A percentile compares a stretch with the other conserved stretches of the same genome.
Evolutionary conservation across 2,113 vertebrate genomes (phyloP).

Genomic region (Microtus oregoni): DNA sequence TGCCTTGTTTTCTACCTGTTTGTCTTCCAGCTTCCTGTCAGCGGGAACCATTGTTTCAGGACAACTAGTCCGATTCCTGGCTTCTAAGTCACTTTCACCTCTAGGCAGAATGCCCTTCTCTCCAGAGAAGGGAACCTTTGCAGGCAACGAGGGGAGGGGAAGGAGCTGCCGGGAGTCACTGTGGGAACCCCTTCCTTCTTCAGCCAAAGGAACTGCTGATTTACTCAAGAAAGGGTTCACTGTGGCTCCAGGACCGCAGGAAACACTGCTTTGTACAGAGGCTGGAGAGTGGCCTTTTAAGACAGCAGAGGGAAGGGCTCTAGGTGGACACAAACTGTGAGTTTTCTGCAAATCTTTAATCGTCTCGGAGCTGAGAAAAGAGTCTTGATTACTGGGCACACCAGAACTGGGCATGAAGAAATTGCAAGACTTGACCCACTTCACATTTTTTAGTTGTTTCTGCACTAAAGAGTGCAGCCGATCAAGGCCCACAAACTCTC

Average conservation of each 20-base stretch:
- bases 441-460: conserved; percentile 61
- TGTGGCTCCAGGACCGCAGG: conserved; percentile 2
- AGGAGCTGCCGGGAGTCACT: conserved; percentile 3
- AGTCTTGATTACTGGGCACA: conserved; percentile 54
- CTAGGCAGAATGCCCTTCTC: conserved; percentile 59
- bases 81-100: conserved; percentile 44
- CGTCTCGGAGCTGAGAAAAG: conserved; percentile 72
- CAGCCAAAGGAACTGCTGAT: conserved; percentile 45
- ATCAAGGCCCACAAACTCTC: conserved; percentile 72
- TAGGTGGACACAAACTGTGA: conserved; percentile 60
- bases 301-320: conserved; percentile 75
- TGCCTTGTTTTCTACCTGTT: conserved; percentile 33
- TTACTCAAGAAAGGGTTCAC: background rate
- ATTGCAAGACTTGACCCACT: conserved; percentile 74
- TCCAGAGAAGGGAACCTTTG: background rate
- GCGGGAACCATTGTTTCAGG: conserved; percentile 7
- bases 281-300: conserved; percentile 69
- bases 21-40: background rate
- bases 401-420: conserved; percentile 70
- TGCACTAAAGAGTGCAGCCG: conserved; percentile 53
- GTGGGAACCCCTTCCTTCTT: conserved; percentile 32
- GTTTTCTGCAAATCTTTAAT: conserved; percentile 65
- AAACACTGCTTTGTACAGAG: conserved; percentile 55
- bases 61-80: conserved; percentile 40
- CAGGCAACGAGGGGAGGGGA: background rate